Percentiles rank a stretch among this genome's conserved stretches.
Conservation (phyloP, 2,797 vertebrate species). For the Linurgus olivaceus region DNA sequence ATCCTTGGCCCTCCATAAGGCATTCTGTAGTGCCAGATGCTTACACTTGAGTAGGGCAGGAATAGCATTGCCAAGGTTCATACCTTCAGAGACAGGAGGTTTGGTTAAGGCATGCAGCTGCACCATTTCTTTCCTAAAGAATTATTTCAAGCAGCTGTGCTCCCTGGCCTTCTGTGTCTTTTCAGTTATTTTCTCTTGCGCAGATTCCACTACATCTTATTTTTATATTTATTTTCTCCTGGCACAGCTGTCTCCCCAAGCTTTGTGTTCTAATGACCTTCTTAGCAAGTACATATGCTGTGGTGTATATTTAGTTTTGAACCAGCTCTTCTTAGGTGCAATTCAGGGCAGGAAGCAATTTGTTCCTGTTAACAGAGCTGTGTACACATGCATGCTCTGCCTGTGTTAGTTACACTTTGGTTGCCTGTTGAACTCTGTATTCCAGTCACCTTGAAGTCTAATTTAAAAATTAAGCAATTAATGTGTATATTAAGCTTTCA, state of each 20-base stretch:
- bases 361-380: constrained; percentile 3
- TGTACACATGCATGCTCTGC: not conserved
- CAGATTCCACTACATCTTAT: not conserved
- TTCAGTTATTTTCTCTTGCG: not conserved
- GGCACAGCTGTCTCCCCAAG: not conserved
- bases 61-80: not conserved
- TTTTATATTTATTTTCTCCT: constrained; percentile 5
- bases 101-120: not conserved
- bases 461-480: not conserved
- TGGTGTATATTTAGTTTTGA: not conserved
- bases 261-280: constrained; percentile 7
- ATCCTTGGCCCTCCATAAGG: not conserved
- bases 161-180: not conserved
- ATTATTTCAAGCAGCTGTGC: not conserved
- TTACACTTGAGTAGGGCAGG: not conserved
- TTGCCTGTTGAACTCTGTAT: not conserved
- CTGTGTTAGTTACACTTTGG: not conserved
- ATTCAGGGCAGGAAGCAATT: constrained; percentile 27
- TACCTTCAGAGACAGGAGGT: not conserved
- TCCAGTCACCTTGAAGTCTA: not conserved
- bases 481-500: not conserved
- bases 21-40: not conserved
- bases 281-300: not conserved
- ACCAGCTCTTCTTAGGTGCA: not conserved
- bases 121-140: not conserved